Conservation (phyloP, 1,140 invertebrate species). For the Sycophaga agraensis region DNA sequence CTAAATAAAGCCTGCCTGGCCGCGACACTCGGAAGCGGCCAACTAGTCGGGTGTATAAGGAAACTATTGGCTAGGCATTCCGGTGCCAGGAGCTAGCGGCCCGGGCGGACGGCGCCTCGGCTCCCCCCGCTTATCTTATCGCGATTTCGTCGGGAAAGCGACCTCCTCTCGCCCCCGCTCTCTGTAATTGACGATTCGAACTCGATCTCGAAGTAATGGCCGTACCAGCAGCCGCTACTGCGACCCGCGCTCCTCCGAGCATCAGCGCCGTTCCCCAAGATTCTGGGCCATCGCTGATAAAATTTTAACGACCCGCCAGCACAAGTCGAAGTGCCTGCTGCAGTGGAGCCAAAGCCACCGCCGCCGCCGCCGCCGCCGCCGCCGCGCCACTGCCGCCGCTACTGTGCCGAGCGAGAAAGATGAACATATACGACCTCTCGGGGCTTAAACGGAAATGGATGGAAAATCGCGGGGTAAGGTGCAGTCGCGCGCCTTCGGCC, state of each 20-base stretch:
- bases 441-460: constrained; percentile 26
- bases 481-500: no score
- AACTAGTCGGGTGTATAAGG: background rate
- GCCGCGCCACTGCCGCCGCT: constrained; percentile 18
- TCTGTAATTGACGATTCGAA: constrained; percentile 27
- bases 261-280: constrained; percentile 5
- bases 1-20: constrained; percentile 19
- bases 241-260: background rate
- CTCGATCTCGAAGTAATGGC: constrained; percentile 24
- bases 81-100: no score
- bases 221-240: background rate
- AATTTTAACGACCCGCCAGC: constrained; percentile 29
- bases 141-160: constrained; percentile 20
- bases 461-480: constrained; percentile 24
- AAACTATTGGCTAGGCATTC: constrained; percentile 21
- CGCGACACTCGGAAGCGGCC: background rate
- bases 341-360: background rate
- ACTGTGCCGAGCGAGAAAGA: constrained; percentile 30
- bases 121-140: constrained; percentile 22
- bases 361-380: background rate
- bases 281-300: constrained; percentile 32
- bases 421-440: background rate
- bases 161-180: background rate
- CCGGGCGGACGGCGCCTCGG: background rate
- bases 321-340: constrained; percentile 15